Base-by-base conservation (phyloP, 2,888 invertebrate species). In the Tenthredo livida region DNA sequence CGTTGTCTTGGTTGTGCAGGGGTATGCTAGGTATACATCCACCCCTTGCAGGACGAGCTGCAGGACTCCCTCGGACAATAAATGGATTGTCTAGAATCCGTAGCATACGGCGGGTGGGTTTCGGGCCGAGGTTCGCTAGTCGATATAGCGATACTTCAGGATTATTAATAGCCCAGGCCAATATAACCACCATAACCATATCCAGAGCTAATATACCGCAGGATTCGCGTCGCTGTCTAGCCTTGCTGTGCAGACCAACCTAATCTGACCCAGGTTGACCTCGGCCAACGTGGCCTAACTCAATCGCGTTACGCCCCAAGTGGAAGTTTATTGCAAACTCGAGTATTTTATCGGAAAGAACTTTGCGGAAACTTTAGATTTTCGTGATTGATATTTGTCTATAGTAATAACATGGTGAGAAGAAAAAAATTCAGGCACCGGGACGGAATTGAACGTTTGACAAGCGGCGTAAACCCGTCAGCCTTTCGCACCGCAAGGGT, bases 91-190 rank as follows among this genome's bases (percentile, higher is more conserved):
- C 85, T 82, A 85, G 85, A 80, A 85, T 85, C 85, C 54, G 80
- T 43, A 85, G 85, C 67, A 78, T 85, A 80, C 58, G 86, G 78
- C 29, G 47, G 40, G 37, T n/a, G 29, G 33, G 12, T 33, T 40
- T 65, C 67, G n/a, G 29, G 3, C 7, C 67, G 21, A 33, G 58
- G 33, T 29, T 54, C 10, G 80, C 86, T 86, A 89, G 88, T 90
- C 89, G 88, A 91, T 90, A 90, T 90, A 90, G 89, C 89, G 87
- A 90, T 90, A 89, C 90, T 90, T 90, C 89, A 90, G 87, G 88
- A 88, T 91, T 91, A 92, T 92, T 91, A 91, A 91, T 92, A 89
- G 90, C 88, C 87, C 88, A 84, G 85, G 86, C 90, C 91, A 89
- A 91, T 91, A 90, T 90, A 91, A 90, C 90, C 87, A 87, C 86